These are phyloP conservation scores for Falco peregrinus DNA, from an alignment of 2,797 vertebrate genomes.

Conservation along the genomic window DNA sequence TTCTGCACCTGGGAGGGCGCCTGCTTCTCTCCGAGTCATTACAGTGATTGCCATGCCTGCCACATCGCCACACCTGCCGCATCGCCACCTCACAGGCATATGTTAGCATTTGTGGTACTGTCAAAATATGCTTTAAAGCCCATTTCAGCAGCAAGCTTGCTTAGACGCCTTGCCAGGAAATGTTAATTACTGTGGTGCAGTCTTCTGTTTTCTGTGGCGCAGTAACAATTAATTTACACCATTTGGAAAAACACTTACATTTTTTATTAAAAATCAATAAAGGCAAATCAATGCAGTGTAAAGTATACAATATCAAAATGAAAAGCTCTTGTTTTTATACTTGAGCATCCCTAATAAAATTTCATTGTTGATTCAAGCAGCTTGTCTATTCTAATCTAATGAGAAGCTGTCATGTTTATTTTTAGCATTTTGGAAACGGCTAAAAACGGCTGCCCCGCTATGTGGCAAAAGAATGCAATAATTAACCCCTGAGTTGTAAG, in stretches of 20 bases:
- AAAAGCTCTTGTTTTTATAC: slow-evolving; percentile 46
- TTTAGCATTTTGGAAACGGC: slow-evolving; percentile 48
- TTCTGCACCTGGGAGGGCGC: neutral
- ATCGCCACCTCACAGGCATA: neutral
- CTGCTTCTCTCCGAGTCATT: neutral
- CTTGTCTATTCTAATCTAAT: slow-evolving; percentile 57
- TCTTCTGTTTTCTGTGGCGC: slow-evolving; percentile 53
- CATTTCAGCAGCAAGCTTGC: slow-evolving; percentile 7
- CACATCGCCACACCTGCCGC: neutral
- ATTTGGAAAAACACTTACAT: slow-evolving; percentile 48
- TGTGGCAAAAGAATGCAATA: slow-evolving; percentile 26
- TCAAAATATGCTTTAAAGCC: slow-evolving; percentile 55
- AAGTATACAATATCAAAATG: slow-evolving; percentile 33
- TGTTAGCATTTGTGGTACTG: neutral
- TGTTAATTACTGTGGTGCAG: slow-evolving; percentile 59
- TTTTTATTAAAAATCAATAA: slow-evolving; percentile 68
- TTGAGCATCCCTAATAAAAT: slow-evolving; percentile 30
- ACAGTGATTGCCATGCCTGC: neutral
- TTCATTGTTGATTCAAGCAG: slow-evolving; percentile 3
- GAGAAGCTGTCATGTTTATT: slow-evolving; percentile 30
- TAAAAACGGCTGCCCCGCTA: slow-evolving; percentile 16
- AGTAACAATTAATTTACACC: slow-evolving; percentile 60
- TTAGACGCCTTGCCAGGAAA: slow-evolving; percentile 52
- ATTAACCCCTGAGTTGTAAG: slow-evolving; percentile 38
- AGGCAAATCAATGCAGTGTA: slow-evolving; percentile 42